Conservation (phyloP, 1,140 invertebrate species). For the Lasioglossum baleicum region DNA sequence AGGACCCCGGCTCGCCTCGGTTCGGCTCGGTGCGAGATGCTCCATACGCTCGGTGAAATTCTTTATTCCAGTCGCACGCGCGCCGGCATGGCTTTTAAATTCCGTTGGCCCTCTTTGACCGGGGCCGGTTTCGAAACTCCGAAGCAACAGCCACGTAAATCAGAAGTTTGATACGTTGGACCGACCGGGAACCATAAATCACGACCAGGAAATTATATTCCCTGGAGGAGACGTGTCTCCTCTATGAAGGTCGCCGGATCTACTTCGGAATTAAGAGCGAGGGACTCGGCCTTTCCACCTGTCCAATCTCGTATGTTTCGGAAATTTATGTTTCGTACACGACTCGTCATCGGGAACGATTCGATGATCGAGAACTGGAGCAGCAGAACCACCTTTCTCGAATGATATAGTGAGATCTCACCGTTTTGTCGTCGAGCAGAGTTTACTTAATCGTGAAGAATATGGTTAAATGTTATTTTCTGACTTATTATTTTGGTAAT, state of each 20-base stretch:
- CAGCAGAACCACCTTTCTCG: background rate
- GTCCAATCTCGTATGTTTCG: slow-evolving; percentile 16
- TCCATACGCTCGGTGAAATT: slow-evolving; percentile 35
- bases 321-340: slow-evolving; percentile 27
- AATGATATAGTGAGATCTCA: background rate
- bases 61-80: slow-evolving; percentile 57
- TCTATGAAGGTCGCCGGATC: slow-evolving; percentile 30
- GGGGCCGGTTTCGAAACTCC: slow-evolving; percentile 43
- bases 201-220: slow-evolving; percentile 33
- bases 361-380: background rate
- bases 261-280: slow-evolving; percentile 7
- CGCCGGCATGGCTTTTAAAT: slow-evolving; percentile 53
- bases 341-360: background rate
- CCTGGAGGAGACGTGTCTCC: slow-evolving; percentile 6
- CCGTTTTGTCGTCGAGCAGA: background rate
- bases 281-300: slow-evolving; percentile 14
- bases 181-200: slow-evolving; percentile 34
- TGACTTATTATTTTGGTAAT: background rate
- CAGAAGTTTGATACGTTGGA: slow-evolving; percentile 48
- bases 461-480: background rate
- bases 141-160: slow-evolving; percentile 47
- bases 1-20: slow-evolving; percentile 34
- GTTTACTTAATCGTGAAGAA: background rate
- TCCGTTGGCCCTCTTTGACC: slow-evolving; percentile 51
- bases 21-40: slow-evolving; percentile 22